Percentiles rank a stretch among this genome's conserved stretches.
phyloP scores from a whole-genome alignment of 2,113 vertebrate genomes.

The Neogale vison region DNA sequence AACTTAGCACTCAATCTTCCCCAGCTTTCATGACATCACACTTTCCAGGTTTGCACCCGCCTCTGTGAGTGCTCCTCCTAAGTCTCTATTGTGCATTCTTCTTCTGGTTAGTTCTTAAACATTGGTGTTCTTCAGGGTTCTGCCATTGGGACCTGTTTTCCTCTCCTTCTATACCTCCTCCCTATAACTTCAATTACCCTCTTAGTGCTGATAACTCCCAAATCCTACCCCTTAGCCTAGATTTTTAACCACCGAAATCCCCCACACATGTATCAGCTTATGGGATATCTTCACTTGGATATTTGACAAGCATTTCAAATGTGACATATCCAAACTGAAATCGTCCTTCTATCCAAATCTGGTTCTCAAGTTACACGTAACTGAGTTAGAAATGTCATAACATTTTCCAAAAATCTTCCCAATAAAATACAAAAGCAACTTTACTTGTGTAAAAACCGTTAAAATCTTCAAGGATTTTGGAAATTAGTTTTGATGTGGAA shows the following conservation, averaged over 20 bases:
- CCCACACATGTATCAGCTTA: background rate
- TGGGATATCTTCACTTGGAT: background rate
- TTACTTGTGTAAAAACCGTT: background rate
- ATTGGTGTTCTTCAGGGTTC: background rate
- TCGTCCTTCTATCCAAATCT: background rate
- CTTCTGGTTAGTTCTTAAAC: background rate
- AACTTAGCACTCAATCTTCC: background rate
- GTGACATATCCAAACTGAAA: background rate
- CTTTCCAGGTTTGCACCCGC: background rate
- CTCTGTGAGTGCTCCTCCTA: background rate
- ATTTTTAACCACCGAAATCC: background rate
- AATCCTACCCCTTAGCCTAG: background rate
- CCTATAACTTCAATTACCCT: background rate
- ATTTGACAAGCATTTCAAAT: background rate
- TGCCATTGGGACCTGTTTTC: background rate
- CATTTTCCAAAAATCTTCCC: background rate
- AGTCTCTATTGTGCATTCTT: background rate
- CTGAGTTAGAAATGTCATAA: background rate
- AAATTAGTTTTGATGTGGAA: background rate
- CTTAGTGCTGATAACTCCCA: background rate
- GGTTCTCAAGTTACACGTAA: background rate
- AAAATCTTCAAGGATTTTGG: background rate
- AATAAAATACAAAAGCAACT: conserved; percentile 3
- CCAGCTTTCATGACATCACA: background rate
- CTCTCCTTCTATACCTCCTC: background rate